phyloP scores from a whole-genome alignment of 2,113 vertebrate species.

The Dicrurus megarhynchus region DNA sequence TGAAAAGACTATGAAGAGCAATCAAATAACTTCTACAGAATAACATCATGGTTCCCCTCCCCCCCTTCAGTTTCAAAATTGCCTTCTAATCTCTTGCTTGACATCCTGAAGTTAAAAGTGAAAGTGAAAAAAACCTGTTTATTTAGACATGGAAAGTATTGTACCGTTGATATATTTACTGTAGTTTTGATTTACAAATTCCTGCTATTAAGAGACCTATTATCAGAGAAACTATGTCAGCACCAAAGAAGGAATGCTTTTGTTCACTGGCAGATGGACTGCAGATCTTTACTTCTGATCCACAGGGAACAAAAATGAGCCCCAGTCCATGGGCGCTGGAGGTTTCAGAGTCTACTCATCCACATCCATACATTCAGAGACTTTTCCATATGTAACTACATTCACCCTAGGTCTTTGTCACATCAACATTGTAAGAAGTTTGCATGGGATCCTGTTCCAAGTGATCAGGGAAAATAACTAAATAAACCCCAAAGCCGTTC shows the following conservation, averaged over 20 bases:
- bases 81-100: constrained; percentile 71
- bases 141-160: constrained; percentile 60
- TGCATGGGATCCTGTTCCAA: background rate
- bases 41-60: constrained; percentile 49
- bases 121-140: constrained; percentile 42
- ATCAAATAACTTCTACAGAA: constrained; percentile 74
- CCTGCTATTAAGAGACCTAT: constrained; percentile 3
- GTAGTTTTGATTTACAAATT: constrained; percentile 62
- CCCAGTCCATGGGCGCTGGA: background rate
- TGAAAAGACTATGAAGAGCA: constrained; percentile 79
- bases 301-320: background rate
- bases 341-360: background rate
- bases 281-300: constrained; percentile 32
- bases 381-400: background rate
- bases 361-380: background rate
- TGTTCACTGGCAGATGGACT: constrained; percentile 6
- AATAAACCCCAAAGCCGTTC: background rate
- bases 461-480: background rate
- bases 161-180: constrained; percentile 22
- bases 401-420: background rate
- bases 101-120: constrained; percentile 68
- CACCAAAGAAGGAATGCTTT: constrained; percentile 1
- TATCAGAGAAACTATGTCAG: background rate
- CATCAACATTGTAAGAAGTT: background rate
- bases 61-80: constrained; percentile 66